A percentile compares a stretch with the other conserved stretches of the same genome.
phyloP scores from a whole-genome alignment of 1,140 invertebrate genomes.

The Nasonia vitripennis region DNA sequence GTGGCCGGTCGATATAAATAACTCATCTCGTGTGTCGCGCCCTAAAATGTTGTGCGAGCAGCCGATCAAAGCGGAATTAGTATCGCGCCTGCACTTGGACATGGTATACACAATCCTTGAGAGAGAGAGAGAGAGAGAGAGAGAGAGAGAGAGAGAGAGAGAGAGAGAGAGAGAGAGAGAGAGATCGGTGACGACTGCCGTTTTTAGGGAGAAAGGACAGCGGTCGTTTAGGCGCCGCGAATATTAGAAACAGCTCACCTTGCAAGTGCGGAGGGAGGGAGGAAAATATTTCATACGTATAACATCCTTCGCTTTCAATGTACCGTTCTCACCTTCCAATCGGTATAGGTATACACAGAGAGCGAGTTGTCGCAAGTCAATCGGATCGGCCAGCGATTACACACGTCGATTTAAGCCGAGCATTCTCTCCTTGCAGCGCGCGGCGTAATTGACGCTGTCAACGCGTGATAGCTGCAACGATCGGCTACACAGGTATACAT shows the following conservation, averaged over 20 bases:
- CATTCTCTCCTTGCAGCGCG: slow-evolving; percentile 10
- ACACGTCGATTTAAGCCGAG: slow-evolving; percentile 36
- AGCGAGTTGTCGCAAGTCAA: slow-evolving; percentile 39
- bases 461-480: slow-evolving; percentile 28
- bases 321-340: slow-evolving; percentile 18
- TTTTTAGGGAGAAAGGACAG: slow-evolving; percentile 42
- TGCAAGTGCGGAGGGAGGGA: neutral
- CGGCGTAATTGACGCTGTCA: slow-evolving; percentile 22
- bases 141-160: neutral
- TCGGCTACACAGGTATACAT: slow-evolving; percentile 22
- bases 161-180: neutral
- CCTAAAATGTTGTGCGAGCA: slow-evolving; percentile 7
- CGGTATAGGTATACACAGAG: neutral
- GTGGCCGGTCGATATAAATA: slow-evolving; percentile 27
- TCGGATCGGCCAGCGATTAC: slow-evolving; percentile 44
- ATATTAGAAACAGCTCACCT: slow-evolving; percentile 31
- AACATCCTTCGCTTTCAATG: slow-evolving; percentile 22
- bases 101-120: neutral
- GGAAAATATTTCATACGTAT: neutral
- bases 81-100: neutral
- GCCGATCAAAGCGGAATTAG: slow-evolving; percentile 38
- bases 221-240: neutral
- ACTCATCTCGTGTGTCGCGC: neutral
- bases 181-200: neutral
- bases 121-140: neutral